Conservation (phyloP, 2,113 vertebrate genomes). For the Parotia lawesii region DNA sequence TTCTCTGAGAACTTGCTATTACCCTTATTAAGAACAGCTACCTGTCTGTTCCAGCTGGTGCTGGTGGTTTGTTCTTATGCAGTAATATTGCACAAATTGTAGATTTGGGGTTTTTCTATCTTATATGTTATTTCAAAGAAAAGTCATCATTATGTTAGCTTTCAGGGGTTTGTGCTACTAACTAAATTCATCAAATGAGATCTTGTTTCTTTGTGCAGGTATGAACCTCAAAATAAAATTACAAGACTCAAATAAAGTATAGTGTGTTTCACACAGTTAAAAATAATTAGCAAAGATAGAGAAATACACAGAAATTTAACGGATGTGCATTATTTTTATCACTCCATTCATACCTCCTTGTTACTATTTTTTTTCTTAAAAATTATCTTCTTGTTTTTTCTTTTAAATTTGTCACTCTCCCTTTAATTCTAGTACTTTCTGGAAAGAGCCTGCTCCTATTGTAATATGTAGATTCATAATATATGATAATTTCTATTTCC, state of each 20-base stretch:
- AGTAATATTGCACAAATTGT: neutral
- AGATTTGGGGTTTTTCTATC: neutral
- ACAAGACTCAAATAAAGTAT: neutral
- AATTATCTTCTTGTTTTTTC: neutral
- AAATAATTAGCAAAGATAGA: neutral
- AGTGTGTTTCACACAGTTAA: neutral
- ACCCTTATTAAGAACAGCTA: conserved; percentile 19
- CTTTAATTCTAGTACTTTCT: neutral
- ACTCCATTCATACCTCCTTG: neutral
- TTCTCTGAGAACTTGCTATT: conserved; percentile 44
- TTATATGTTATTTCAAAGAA: neutral
- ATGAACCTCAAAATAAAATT: neutral
- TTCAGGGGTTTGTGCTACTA: neutral
- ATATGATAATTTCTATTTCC: neutral
- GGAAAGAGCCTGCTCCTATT: neutral
- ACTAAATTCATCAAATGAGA: neutral
- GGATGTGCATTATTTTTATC: neutral
- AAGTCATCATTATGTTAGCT: neutral
- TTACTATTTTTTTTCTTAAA: neutral
- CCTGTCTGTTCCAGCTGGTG: neutral
- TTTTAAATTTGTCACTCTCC: neutral
- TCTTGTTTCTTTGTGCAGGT: neutral
- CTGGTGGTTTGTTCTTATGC: neutral
- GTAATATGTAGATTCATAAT: neutral
- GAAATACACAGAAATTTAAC: neutral